phyloP scores from a whole-genome alignment of 1,140 invertebrate genomes.

The Chymomyza costata region DNA sequence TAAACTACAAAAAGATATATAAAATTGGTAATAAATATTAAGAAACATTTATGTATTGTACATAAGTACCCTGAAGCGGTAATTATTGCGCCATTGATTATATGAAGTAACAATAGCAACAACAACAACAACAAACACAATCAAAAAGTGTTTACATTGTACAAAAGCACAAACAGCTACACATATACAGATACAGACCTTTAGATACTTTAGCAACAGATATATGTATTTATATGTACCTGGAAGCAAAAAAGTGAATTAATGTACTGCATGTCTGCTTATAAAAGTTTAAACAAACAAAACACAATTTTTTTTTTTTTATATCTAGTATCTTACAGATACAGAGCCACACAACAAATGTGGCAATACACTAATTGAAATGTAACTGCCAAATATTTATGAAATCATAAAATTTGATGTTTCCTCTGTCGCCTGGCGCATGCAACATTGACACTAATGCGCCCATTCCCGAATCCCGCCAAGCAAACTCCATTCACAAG shows the following conservation, averaged over 20 bases:
- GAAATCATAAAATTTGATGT: conserved; percentile 75
- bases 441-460: conserved; percentile 60
- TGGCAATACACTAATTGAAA: conserved; percentile 9
- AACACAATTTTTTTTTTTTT: no score
- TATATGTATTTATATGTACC: conserved; percentile 55
- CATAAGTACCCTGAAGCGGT: no score
- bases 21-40: conserved; percentile 51
- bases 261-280: conserved; percentile 53
- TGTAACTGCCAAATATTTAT: conserved; percentile 64
- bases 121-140: conserved; percentile 11
- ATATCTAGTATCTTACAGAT: no score
- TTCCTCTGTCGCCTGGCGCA: conserved; percentile 45
- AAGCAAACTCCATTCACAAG: background rate
- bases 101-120: conserved; percentile 13
- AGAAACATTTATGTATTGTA: conserved; percentile 57
- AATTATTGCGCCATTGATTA: conserved; percentile 62
- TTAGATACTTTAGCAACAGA: background rate
- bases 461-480: conserved; percentile 16
- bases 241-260: conserved; percentile 51
- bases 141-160: conserved; percentile 10
- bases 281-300: conserved; percentile 63
- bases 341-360: no score
- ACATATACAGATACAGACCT: background rate
- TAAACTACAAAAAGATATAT: conserved; percentile 38
- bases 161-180: background rate